These are phyloP conservation scores for Ancistrus triradiatus DNA, from an alignment of 2,113 vertebrate species.

Conservation along the genomic window DNA sequence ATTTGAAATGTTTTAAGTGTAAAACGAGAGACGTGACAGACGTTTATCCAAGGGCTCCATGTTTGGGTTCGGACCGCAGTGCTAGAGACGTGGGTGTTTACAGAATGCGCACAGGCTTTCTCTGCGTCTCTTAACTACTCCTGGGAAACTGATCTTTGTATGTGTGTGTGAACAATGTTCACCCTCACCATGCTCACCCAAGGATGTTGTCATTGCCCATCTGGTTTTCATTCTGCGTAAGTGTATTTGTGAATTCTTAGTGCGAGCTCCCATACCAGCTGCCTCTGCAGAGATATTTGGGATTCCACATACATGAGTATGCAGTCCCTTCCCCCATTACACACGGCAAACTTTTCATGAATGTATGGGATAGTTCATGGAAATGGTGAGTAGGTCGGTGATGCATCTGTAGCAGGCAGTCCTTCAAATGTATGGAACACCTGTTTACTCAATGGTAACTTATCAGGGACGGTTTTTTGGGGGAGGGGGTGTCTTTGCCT, in stretches of 20 bases:
- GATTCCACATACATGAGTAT: conserved; percentile 47
- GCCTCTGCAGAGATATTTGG: conserved; percentile 43
- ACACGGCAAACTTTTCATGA: not conserved
- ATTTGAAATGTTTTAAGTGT: no score
- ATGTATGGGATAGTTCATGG: not conserved
- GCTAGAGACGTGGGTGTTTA: no score
- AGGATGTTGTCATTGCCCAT: conserved; percentile 37
- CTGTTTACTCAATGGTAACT: no score
- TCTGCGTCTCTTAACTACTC: conserved; percentile 2
- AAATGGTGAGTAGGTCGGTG: no score
- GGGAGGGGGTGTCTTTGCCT: no score
- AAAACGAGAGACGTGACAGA: conserved; percentile 13
- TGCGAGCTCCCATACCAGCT: conserved; percentile 38
- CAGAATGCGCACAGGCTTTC: conserved; percentile 5
- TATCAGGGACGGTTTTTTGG: no score
- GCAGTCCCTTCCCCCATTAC: not conserved
- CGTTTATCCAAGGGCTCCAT: conserved; percentile 10
- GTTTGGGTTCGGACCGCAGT: conserved; percentile 21
- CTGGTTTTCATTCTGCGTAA: conserved; percentile 49
- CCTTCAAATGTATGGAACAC: no score
- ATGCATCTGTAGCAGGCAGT: no score
- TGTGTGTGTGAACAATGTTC: conserved; percentile 19
- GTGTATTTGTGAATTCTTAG: conserved; percentile 49
- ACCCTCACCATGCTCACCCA: conserved; percentile 29
- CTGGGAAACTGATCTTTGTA: conserved; percentile 11